A percentile compares a stretch with the other conserved stretches of the same genome.
Conservation (phyloP, 1,140 invertebrate species). For the Drosophila busckii region DNA sequence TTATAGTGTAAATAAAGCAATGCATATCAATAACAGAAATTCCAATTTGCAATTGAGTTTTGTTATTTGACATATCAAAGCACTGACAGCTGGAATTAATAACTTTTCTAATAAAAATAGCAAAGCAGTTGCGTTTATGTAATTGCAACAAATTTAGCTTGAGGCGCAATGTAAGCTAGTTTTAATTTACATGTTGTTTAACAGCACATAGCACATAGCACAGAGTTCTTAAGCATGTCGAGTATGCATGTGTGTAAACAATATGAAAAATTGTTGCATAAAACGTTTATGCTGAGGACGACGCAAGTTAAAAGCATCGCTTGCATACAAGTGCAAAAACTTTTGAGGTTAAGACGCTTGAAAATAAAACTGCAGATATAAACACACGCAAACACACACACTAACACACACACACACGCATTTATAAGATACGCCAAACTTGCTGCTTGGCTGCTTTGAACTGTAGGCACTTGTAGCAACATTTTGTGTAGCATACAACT, state of each 20-base stretch:
- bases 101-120: constrained; percentile 53
- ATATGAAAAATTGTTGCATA: constrained; percentile 66
- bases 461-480: constrained; percentile 13
- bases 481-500: constrained; percentile 35
- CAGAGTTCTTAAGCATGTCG: constrained; percentile 51
- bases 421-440: constrained; percentile 23
- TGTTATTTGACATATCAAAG: too few species aligned
- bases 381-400: constrained; percentile 1
- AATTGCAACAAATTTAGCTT: constrained; percentile 2
- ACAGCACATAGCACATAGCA: constrained; percentile 17
- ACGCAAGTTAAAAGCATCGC: constrained; percentile 3
- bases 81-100: constrained; percentile 4
- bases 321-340: constrained; percentile 56
- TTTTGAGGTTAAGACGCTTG: constrained; percentile 72
- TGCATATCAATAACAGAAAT: too few species aligned
- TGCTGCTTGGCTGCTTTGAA: constrained; percentile 37
- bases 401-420: constrained; percentile 2
- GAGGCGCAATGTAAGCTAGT: constrained; percentile 33
- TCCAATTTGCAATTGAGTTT: too few species aligned
- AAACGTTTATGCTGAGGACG: constrained; percentile 46
- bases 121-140: constrained; percentile 3
- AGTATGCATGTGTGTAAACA: constrained; percentile 51
- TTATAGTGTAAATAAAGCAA: too few species aligned
- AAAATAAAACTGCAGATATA: constrained; percentile 46
- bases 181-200: constrained; percentile 52